These are phyloP conservation scores for Anser cygnoides DNA, from an alignment of 2,113 vertebrate genomes.

Conservation along the genomic window DNA sequence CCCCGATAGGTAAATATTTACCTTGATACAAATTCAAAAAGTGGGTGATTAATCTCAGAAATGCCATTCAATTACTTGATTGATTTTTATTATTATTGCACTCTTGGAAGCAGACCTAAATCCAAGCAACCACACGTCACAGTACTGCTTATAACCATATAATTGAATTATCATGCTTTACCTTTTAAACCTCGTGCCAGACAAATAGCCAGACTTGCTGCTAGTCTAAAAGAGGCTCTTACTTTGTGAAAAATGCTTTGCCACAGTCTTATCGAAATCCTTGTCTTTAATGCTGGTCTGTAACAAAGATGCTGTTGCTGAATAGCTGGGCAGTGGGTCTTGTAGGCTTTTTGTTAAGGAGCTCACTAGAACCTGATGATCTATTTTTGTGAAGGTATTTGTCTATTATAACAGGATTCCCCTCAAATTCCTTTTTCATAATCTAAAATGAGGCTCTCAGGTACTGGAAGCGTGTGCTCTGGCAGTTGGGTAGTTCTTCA, in stretches of 20 bases:
- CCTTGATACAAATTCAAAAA: neutral
- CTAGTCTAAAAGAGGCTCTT: neutral
- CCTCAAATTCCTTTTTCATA: neutral
- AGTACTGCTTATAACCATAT: neutral
- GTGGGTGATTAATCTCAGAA: neutral
- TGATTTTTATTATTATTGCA: neutral
- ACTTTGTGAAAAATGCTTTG: neutral
- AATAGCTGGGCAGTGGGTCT: neutral
- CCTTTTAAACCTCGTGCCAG: neutral
- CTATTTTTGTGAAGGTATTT: neutral
- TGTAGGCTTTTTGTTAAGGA: neutral
- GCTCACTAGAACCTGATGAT: neutral
- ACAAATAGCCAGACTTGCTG: neutral
- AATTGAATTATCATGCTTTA: neutral
- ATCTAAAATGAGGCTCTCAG: neutral
- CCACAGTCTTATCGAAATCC: neutral
- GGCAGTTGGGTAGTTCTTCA: neutral
- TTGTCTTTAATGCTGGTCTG: neutral
- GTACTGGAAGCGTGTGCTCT: neutral
- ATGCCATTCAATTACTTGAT: neutral
- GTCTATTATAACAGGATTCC: neutral
- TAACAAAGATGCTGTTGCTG: neutral
- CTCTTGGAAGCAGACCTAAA: neutral
- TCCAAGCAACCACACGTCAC: neutral
- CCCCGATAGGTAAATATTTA: neutral